These are phyloP conservation scores for Lipotes vexillifer DNA, from an alignment of 2,113 vertebrate species.

Conservation along the genomic window DNA sequence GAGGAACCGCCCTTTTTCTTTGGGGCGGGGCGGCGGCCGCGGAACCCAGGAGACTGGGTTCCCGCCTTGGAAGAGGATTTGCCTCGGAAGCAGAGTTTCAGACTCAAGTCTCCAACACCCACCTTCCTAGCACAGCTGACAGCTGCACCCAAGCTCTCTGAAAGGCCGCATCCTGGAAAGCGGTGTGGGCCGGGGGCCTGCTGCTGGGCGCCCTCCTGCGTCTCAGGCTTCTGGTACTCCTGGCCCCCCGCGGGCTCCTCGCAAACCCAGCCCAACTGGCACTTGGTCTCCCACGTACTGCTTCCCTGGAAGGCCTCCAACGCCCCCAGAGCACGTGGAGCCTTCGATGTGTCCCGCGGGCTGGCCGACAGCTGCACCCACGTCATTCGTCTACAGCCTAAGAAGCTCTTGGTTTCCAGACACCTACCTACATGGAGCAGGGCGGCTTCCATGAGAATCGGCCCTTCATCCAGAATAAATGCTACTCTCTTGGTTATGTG, in stretches of 20 bases:
- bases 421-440: not conserved
- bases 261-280: not conserved
- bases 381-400: slow-evolving; percentile 44
- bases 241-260: not conserved
- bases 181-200: not conserved
- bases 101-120: not conserved
- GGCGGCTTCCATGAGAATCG: not conserved
- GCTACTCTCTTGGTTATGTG: slow-evolving; percentile 68
- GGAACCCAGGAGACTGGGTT: not conserved
- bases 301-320: slow-evolving; percentile 15
- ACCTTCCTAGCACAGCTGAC: not conserved
- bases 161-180: not conserved
- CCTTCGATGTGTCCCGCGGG: not conserved
- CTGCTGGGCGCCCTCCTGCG: not conserved
- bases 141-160: not conserved
- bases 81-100: not conserved
- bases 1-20: not conserved
- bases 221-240: not conserved
- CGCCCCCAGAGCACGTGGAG: not conserved
- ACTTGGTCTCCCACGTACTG: not conserved
- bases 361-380: not conserved
- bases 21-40: fast-evolving
- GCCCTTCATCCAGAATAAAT: slow-evolving; percentile 46
- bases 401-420: slow-evolving; percentile 25
- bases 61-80: not conserved